Evolutionary conservation across 2,797 vertebrate species (phyloP), one percentile per base, ranked within the genome.

Genomic region (Dicrostonyx torquatus): DNA sequence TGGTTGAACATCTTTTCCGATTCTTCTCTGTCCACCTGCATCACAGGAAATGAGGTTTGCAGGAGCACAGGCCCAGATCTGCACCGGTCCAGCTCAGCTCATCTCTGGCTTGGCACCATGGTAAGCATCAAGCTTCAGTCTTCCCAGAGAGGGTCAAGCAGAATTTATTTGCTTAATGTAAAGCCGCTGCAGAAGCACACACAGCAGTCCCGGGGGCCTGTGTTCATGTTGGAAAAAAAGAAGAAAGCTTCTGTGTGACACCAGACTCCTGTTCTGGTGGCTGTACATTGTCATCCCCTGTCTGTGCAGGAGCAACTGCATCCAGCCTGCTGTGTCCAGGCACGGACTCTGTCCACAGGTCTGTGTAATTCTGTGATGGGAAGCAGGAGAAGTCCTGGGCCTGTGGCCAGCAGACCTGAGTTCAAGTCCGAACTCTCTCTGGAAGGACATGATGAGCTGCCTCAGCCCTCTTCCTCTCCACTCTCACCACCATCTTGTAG

Each of bases 171-270:
- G 80, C 92, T 76, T 82, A 87, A 79, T 0, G 0, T 62, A 55
- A 95, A 82, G 66, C 50, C 72, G 77, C 91, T 86, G 80, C 76
- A 95, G 94, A 94, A 90, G 93, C 76, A 75, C 72, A 22, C 0
- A 10, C 22, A 20, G 45, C 17, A 64, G 70, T 58, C 64, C 78
- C 64, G 20, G 91, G 86, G 75, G 73, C 73, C 64, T 86, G 43
- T 76, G 68, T 84, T 95, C 84, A 9, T 34, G 31, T 29, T 90
- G 89, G 87, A 93, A 83, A 45, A 64, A 24, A 85, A 76, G 58
- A 92, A 93, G 86, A 91, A 94, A 80, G 90, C 73, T 76, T 96
- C 93, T 0, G 1, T 76, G 58, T 85, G 87, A 97, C 70, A 58
- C 89, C 29, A 94, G 92, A 82, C 75, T 82, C 72, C 92, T 93